A percentile compares a stretch with the other conserved stretches of the same genome.
These are phyloP conservation scores for Chamaea fasciata DNA, from an alignment of 2,113 vertebrate species.

Conservation along the genomic window DNA sequence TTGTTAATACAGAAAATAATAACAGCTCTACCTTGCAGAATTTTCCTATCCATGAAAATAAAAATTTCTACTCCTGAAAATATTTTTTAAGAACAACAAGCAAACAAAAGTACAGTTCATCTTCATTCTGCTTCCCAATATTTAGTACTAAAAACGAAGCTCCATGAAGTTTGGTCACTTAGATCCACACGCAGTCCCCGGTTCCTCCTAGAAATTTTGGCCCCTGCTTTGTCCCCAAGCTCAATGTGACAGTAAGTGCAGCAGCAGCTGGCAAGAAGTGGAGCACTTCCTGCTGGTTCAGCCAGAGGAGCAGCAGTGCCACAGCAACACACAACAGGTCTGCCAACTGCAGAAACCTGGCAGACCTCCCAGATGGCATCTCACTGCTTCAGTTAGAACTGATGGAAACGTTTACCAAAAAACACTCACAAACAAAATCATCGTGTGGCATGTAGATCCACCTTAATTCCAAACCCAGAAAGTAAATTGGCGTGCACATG, in stretches of 20 bases:
- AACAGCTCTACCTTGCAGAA: not conserved
- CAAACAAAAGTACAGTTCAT: not conserved
- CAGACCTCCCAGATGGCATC: slow-evolving; percentile 3
- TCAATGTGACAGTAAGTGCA: not conserved
- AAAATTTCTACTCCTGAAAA: not conserved
- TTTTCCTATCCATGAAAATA: not conserved
- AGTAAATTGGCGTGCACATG: not conserved
- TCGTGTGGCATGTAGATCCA: not conserved
- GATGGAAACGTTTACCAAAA: not conserved
- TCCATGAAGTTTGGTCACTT: not conserved
- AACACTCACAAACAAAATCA: not conserved
- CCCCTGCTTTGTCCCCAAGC: not conserved
- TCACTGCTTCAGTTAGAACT: not conserved
- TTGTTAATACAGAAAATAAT: not conserved
- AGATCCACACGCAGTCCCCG: not conserved
- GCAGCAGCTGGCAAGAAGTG: not conserved
- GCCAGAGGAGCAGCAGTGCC: not conserved
- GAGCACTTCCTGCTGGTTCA: not conserved
- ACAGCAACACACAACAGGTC: not conserved
- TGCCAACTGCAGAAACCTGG: not conserved
- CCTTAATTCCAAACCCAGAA: not conserved
- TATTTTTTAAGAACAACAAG: not conserved
- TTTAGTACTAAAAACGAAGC: not conserved
- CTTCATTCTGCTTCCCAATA: not conserved
- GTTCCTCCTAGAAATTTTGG: not conserved